Base-by-base conservation (phyloP, 1,140 invertebrate species). In the Drosophila carrolli region DNA sequence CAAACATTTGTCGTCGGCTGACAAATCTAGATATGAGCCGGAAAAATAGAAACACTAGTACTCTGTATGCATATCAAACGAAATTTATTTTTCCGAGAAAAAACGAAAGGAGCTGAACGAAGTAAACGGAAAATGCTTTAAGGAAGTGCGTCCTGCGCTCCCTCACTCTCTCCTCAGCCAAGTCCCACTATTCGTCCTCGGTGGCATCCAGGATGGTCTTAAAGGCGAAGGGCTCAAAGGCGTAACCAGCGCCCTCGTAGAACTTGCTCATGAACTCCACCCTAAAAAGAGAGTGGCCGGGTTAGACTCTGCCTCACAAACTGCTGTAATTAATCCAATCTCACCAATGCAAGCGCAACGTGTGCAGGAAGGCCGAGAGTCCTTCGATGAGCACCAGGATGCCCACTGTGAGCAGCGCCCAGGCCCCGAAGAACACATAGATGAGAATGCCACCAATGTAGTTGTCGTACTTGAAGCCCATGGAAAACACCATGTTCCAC, bases 181-280 rank as follows among this genome's bases (percentile, higher is more conserved):
- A n/a, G 4, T 27, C 14, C 16, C 19, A 14, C 56, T 74, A 68
- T 14, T 65, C 57, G 8, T 89, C 84, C 11, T 53, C 84, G 5
- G 9, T 65, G n/a, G 55, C 75, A 46, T 95, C 95, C 60, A 98
- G 93, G 79, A 98, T 96, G 5, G 94, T 94, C 91, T 97, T 97
- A 93, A 99, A 99, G 75, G 96, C 97, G 94, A 99, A 99, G 38
- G 98, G 98, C 81, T 96, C 95, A 94, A 99, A 99, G 48, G 95
- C 93, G 86, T 98, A 96, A 9, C 98, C 98, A 51, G 95, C 93
- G 65, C 98, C 98, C 9, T 94, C 92, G 93, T 99, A 99, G 93
- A 99, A 99, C 93, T 99, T 99, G 93, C 97, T 99, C 95, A 98
- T 98, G 91, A 99, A 99, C 91, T 99, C 98, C 47, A 99, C 98